Base-by-base conservation (phyloP, 2,888 invertebrate species). In the Troilus luridus region DNA sequence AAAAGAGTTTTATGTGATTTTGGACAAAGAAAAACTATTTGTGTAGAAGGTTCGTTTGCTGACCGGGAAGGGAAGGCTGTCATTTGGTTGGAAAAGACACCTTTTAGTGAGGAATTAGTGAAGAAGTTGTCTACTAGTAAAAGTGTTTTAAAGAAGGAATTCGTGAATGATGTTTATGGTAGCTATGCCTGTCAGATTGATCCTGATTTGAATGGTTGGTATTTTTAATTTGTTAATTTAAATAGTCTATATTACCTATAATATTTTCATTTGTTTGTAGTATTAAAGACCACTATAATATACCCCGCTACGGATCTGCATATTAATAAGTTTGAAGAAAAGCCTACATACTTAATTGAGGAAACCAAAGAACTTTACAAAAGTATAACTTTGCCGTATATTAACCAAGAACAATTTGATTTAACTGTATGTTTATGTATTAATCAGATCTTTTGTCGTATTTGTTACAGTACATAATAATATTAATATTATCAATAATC, bases 231-330 rank as follows among this genome's bases (percentile, higher is more conserved):
- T 92, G 1, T 88, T 41, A 72, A 85, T 67, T 62, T 6, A 81
- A 77, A 8, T 59, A n/a, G 0, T 67, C 17, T 24, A 17, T 58
- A 8, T 27, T 67, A 72, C n/a, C 24, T 60, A 12, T 67, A 67
- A 60, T 21, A 19, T 58, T 72, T 72, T 56, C 10, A 72, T 88
- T 91, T 72, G 62, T 88, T 90, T 91, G 56, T 95, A 98, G 98
- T 96, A 93, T 95, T 99, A 8, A 98, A 98, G 94, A 96, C 97
- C 0, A 98, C 98, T 14, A 95, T 99, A 58, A 97, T 99, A 92
- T 97, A 97, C 94, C 99, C 99, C 6, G 99, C 99, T 0, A 98
- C 98, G 59, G 96, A 97, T 91, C 98, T 98, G 94, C 99, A 99
- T 93, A 96, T 99, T 24, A 95, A 96, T 12, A 99, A 99, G 94